Base-by-base conservation (phyloP, 2,888 invertebrate species). In the Nemotelus pantherinus region DNA sequence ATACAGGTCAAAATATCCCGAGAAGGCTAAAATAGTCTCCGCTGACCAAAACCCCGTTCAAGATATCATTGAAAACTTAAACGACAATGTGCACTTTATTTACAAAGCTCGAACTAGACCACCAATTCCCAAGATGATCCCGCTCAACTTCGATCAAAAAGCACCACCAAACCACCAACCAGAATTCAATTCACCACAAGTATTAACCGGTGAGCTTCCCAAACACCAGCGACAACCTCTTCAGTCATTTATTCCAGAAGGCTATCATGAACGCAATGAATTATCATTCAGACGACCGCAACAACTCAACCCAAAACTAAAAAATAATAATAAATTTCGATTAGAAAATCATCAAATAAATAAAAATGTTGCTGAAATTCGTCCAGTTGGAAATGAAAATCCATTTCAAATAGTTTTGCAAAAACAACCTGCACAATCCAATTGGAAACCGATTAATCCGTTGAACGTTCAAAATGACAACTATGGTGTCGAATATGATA, bases 11-110 rank as follows among this genome's bases (percentile, higher is more conserved):
- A 43, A 44, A 41, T 2, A 45, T 9, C 83, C 83, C 63, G 85
- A 84, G 0, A 75, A 48, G 48, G n/a, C 43, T 5, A 43, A 63
- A 5, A 9, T 50, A 44, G 47, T 41, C 10, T 25, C 58, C 2
- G 43, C 50, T 10, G 58, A n/a, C 45, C 4, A 10, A 2, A 48
- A 80, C 4, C 50, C 80, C 39, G 68, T 80, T 2, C 81, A 81
- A 45, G 83, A 83, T 5, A 77, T 82, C 0, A 80, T 82, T 0
- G 86, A 86, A 2, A 81, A 83, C 1, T 63, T 86, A 4, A 82
- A 84, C 0, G 86, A 87, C 39, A 87, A 86, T 77, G 85, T 86
- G 3, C 87, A 86, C 77, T 86, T 86, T 77, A 85, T 86, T 47
- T 86, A 87, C 64, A 87, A 86, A 80, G 85, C 86, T 50, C 85